Base-by-base conservation (phyloP, 2,888 invertebrate species). In the Drosophila percnosoma region DNA sequence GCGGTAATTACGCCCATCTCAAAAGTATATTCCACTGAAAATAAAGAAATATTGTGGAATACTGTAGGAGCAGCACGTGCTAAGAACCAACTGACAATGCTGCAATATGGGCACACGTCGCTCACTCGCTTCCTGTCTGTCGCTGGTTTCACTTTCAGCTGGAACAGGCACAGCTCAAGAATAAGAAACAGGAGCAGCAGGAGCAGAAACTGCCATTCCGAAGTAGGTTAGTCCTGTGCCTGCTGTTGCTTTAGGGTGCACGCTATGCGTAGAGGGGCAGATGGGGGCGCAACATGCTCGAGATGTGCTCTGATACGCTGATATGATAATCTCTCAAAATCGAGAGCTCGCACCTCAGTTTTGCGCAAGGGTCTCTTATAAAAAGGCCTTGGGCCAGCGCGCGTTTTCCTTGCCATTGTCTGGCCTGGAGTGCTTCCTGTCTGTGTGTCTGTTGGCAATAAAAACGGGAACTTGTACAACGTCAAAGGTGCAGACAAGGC, bases 311-410 rank as follows among this genome's bases (percentile, higher is more conserved):
- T 65, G 82, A 59, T 70, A 29, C 38, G 57, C 77, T 55, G 67
- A 89, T 87, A 84, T 84, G 90, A 80, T 88, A 83, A 91, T 88
- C 88, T 88, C 68, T 88, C 68, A 42, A 87, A 78, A 90, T 91
- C 89, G 90, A 88, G 88, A 91, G 86, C 90, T 90, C 91, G 90
- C 91, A 90, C 91, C 90, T 91, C 88, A 82, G 84, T 72, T 71
- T 89, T 84, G 78, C 67, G 68, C 78, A 73, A 36, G 48, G 67
- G 68, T 21, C 45, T 48, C 31, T 57, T 53, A 8, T 2, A 2
- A 18, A 27, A 18, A 49, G 18, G 86, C 70, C 86, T 86, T 69
- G 67, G 64, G 82, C 66, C 63, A 33, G 57, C 55, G 33, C 59
- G 24, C 38, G 18, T 36, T 38, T 36, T 55, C 38, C 59, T 74